These are phyloP conservation scores for Cosmopolites sordidus DNA, from an alignment of 2,888 invertebrate genomes.

Conservation along the genomic window DNA sequence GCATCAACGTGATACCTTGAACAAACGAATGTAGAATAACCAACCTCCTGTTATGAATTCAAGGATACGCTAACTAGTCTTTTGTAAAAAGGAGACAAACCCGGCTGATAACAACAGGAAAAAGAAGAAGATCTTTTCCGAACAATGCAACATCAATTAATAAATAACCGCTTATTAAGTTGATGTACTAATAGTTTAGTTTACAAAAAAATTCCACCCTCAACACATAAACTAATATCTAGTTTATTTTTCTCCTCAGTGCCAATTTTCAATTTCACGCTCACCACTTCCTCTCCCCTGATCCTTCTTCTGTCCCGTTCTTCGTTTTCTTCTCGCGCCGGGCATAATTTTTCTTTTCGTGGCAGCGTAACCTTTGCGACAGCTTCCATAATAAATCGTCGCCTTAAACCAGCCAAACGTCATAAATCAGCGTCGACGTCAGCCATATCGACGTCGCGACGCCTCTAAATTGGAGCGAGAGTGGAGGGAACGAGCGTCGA, in stretches of 20 bases:
- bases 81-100: too few relatives aligned
- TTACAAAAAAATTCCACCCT: neutral
- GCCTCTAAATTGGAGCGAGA: neutral
- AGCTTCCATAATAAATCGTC: neutral
- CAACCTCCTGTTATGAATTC: too few relatives aligned
- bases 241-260: neutral
- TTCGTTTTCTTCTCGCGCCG: neutral
- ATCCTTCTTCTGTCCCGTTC: too few relatives aligned
- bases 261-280: neutral
- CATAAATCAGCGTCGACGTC: neutral
- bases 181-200: too few relatives aligned
- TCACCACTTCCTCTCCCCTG: neutral
- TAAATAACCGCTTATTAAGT: too few relatives aligned
- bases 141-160: too few relatives aligned
- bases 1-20: too few relatives aligned
- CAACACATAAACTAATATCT: neutral
- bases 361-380: neutral
- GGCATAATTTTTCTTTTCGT: neutral
- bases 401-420: neutral
- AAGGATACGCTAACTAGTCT: too few relatives aligned
- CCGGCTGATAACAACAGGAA: too few relatives aligned
- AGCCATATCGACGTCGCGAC: conserved; percentile 1
- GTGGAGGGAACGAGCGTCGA: neutral
- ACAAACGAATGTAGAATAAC: too few relatives aligned
- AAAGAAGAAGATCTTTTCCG: too few relatives aligned